Evolutionary conservation across 2,888 invertebrate genomes (phyloP).

Genomic region (Caenorhabditis macrosperma): DNA sequence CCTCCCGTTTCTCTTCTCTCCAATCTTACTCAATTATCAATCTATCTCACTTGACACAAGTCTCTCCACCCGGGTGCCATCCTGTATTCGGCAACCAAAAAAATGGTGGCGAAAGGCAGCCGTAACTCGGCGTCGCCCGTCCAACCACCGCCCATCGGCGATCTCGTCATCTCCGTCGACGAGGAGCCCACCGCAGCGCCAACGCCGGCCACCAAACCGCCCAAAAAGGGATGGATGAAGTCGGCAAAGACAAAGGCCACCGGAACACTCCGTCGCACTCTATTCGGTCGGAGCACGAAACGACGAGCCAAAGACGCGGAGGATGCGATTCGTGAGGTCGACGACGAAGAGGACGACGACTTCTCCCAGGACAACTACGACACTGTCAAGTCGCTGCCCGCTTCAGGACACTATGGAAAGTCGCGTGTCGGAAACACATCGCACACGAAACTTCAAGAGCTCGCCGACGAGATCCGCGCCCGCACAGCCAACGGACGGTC

Average conservation of each 20-base stretch:
- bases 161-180: conserved; percentile 54
- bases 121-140: conserved; percentile 27
- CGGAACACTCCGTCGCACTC: conserved; percentile 61
- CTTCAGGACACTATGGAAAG: conserved; percentile 70
- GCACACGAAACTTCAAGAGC: conserved; percentile 46
- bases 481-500: not conserved
- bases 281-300: conserved; percentile 66
- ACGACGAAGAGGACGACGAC: conserved; percentile 66
- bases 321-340: conserved; percentile 53
- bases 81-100: conserved; percentile 9
- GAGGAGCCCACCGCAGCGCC: conserved; percentile 41
- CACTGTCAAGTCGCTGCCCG: conserved; percentile 70
- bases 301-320: conserved; percentile 67
- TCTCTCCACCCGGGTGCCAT: not conserved
- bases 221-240: conserved; percentile 61
- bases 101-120: conserved; percentile 51
- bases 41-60: not conserved
- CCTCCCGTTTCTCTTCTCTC: not conserved
- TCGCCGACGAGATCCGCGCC: conserved; percentile 38
- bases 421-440: conserved; percentile 65
- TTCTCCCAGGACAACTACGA: conserved; percentile 66
- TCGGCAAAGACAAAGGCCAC: conserved; percentile 65
- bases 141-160: conserved; percentile 49
- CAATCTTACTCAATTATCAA: not conserved
- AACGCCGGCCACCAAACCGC: conserved; percentile 10